These are phyloP conservation scores for Pygoscelis adeliae DNA, from an alignment of 2,113 vertebrate species.

Conservation along the genomic window DNA sequence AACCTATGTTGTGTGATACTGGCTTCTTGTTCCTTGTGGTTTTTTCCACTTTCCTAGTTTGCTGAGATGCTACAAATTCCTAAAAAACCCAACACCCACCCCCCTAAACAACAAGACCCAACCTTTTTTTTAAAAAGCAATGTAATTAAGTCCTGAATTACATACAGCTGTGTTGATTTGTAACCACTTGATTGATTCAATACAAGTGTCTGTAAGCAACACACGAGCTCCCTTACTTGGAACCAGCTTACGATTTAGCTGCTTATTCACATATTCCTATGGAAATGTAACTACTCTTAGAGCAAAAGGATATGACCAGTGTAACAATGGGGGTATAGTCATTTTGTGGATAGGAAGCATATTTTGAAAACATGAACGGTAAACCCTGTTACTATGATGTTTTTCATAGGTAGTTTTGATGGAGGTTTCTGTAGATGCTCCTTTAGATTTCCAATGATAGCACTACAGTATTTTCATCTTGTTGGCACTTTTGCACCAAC, in stretches of 20 bases:
- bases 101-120: not conserved
- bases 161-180: not conserved
- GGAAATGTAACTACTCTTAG: not conserved
- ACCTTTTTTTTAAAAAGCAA: not conserved
- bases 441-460: not conserved
- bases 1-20: not conserved
- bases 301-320: not conserved
- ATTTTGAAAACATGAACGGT: not conserved
- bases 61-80: not conserved
- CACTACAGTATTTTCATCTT: no score
- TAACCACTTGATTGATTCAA: not conserved
- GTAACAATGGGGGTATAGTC: fast-evolving
- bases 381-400: not conserved
- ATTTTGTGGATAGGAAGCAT: not conserved
- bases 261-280: not conserved
- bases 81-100: not conserved
- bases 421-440: not conserved
- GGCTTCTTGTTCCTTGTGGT: not conserved
- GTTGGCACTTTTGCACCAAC: not conserved
- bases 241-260: not conserved
- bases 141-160: not conserved
- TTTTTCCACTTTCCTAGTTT: not conserved
- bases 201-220: not conserved
- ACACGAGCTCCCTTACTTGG: not conserved
- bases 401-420: not conserved